Evolutionary conservation across 2,113 vertebrate species (phyloP), one percentile per base, ranked within the genome.

Genomic region (Stigmatopora argus): DNA sequence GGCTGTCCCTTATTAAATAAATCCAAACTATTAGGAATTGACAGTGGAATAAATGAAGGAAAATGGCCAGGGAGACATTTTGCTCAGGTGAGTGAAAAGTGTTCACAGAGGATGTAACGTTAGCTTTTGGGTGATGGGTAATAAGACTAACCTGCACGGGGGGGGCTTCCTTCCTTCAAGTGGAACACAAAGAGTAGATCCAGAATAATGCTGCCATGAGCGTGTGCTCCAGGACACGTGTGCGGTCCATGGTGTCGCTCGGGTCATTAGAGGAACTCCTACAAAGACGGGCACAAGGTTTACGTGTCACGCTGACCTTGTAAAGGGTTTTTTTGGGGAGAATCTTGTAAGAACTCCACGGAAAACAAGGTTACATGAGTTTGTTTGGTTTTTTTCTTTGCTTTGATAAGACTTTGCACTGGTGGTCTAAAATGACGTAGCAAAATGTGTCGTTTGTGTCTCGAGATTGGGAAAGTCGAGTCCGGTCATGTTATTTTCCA

Each of bases 281-380:
- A 61, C 66, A 74, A 70, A 53, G 67, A 74, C 70, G 63, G 18
- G 77, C 66, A 72, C 48, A 66, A 52, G 61, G 69, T 72, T 62
- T 67, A 67, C 59, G 73, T 86, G 86, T 89, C 87, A 87, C 41
- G 7, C 61, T 74, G 82, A 70, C 78, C 81, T 78, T 67, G 82
- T 78, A 53, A 84, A 64, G 67, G 48, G 35, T 58, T 67, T 57
- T 57, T 44, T 64, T 34, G 64, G 26, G 26, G 26, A 31, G 26
- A 72, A 63, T 66, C 62, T 47, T 15, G 52, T 51, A 64, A 49
- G 47, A 66, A 46, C 1, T 26, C 67, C 38, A 34, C 67, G 60
- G 44, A 38, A 56, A 64, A 65, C 38, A 57, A 31, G 63, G 65
- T 70, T 66, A 55, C 59, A 62, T 35, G 13, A 7, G 6, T 41